These are phyloP conservation scores for Eptatretus atami DNA, from an alignment of 2,797 vertebrate genomes.

Conservation along the genomic window DNA sequence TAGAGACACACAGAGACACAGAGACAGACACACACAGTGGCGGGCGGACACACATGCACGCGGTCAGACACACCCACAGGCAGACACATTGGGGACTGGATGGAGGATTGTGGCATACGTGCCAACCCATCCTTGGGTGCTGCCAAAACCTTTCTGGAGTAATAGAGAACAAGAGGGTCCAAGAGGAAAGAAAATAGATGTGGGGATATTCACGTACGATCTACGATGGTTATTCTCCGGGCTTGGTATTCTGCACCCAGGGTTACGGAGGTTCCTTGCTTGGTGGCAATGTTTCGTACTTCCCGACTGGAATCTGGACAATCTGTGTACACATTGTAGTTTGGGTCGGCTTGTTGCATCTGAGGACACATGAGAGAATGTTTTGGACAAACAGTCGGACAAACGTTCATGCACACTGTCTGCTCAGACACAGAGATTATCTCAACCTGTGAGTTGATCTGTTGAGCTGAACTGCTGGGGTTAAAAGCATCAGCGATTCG, in stretches of 20 bases:
- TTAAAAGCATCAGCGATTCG: constrained; percentile 37
- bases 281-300: constrained; percentile 34
- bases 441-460: not conserved
- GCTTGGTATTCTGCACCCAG: constrained; percentile 28
- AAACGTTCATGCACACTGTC: not conserved
- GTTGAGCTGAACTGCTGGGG: constrained; percentile 19
- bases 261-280: constrained; percentile 22
- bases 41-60: no score
- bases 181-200: no score
- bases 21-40: no score
- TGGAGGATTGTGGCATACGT: no score
- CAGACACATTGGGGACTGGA: no score
- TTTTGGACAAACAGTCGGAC: not conserved
- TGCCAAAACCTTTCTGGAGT: no score
- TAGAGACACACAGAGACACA: no score
- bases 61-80: no score
- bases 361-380: not conserved
- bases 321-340: constrained; percentile 45
- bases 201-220: constrained; percentile 12
- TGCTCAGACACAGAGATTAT: not conserved
- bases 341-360: constrained; percentile 15
- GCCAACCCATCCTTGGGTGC: no score
- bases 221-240: constrained; percentile 31
- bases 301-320: constrained; percentile 34
- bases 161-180: no score